phyloP scores from a whole-genome alignment of 2,797 vertebrate genomes.

The Ptychobarbus kaznakovi region DNA sequence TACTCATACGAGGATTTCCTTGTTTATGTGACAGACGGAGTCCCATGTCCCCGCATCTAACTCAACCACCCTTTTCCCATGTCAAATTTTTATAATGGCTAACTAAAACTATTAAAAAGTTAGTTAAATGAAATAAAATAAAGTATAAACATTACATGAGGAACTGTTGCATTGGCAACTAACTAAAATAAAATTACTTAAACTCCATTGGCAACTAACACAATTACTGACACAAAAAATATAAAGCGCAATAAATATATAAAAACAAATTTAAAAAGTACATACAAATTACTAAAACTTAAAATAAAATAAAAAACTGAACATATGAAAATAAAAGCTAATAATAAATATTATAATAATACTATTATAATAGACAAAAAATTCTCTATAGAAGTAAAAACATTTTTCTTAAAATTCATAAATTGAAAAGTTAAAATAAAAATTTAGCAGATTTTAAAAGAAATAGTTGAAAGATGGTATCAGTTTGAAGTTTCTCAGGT shows the following conservation, averaged over 20 bases:
- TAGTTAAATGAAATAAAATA: background rate
- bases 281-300: background rate
- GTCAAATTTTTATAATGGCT: background rate
- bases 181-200: background rate
- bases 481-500: background rate
- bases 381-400: too few species aligned
- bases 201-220: background rate
- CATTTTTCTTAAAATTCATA: too few species aligned
- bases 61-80: background rate
- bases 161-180: background rate
- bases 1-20: constrained; percentile 46
- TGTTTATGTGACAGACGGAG: constrained; percentile 24
- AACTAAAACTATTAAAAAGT: background rate
- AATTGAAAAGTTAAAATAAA: too few species aligned
- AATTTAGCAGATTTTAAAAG: background rate
- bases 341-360: background rate
- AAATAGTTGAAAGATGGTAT: background rate
- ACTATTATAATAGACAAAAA: too few species aligned
- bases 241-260: background rate
- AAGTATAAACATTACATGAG: background rate
- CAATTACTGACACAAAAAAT: too few species aligned
- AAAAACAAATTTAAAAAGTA: background rate
- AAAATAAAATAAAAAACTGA: background rate
- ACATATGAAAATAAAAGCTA: background rate
- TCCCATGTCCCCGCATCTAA: background rate